Conservation (phyloP, 2,797 vertebrate genomes). For the Decapterus maruadsi region DNA sequence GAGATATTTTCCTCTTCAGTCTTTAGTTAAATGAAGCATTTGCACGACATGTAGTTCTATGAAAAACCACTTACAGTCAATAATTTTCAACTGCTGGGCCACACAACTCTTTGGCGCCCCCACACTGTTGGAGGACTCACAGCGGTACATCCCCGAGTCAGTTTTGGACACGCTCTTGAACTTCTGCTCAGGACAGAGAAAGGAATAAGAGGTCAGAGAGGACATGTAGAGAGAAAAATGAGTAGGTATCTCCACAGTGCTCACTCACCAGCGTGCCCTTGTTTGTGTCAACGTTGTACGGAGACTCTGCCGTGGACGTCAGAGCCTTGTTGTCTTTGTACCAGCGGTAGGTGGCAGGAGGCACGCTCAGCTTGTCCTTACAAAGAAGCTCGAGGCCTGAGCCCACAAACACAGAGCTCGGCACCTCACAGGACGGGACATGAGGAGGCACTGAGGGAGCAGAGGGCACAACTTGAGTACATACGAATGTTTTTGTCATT, state of each 20-base stretch:
- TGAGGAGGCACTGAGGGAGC: slow-evolving; percentile 88
- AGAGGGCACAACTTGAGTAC: background rate
- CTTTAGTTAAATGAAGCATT: accelerated
- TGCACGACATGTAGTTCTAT: background rate
- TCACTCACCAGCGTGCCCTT: slow-evolving; percentile 92
- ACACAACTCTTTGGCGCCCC: slow-evolving; percentile 85
- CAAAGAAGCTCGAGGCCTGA: slow-evolving; percentile 90
- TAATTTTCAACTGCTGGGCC: slow-evolving; percentile 78
- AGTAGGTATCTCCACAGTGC: background rate
- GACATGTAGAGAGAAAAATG: background rate
- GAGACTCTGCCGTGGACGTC: slow-evolving; percentile 74
- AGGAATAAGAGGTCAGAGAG: background rate
- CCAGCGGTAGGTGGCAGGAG: slow-evolving; percentile 92
- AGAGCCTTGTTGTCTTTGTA: slow-evolving; percentile 92
- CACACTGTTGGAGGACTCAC: slow-evolving; percentile 85
- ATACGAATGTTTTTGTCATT: background rate
- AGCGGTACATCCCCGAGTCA: slow-evolving; percentile 84
- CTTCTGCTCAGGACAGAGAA: slow-evolving; percentile 76
- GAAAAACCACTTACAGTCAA: slow-evolving; percentile 76
- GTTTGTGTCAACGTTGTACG: slow-evolving; percentile 88
- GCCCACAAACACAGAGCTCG: slow-evolving; percentile 89
- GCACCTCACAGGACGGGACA: slow-evolving; percentile 90
- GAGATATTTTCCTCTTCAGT: background rate
- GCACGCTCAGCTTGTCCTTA: slow-evolving; percentile 91
- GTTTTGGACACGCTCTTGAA: slow-evolving; percentile 79